These are phyloP conservation scores for Sternotherus odoratus DNA, from an alignment of 2,797 vertebrate genomes.

Conservation along the genomic window DNA sequence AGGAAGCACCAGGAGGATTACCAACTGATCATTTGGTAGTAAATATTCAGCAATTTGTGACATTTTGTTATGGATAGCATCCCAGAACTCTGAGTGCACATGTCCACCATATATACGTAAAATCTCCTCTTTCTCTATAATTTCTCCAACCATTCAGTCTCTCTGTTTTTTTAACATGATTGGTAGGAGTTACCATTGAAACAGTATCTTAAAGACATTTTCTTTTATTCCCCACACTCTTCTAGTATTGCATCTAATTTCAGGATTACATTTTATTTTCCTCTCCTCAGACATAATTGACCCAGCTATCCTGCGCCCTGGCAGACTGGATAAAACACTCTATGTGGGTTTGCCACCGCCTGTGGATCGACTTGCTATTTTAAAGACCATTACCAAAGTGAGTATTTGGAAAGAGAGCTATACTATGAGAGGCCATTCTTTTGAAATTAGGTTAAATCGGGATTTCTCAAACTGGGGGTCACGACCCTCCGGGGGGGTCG, in stretches of 20 bases:
- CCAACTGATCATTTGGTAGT: background rate
- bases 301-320: constrained; percentile 92
- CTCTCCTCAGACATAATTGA: constrained; percentile 91
- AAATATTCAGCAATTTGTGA: background rate
- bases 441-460: no score
- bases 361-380: constrained; percentile 89
- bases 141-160: background rate
- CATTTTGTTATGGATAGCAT: background rate
- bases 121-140: background rate
- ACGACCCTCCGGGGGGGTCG: no score
- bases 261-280: background rate
- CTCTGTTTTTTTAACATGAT: background rate
- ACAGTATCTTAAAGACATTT: background rate
- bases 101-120: background rate
- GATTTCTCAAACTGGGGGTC: no score
- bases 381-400: constrained; percentile 95
- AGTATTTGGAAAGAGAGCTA: constrained; percentile 51
- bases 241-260: background rate
- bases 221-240: background rate
- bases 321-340: constrained; percentile 94
- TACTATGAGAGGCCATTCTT: background rate
- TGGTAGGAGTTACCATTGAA: background rate
- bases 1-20: background rate
- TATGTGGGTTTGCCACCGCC: constrained; percentile 94
- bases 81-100: background rate